These are phyloP conservation scores for Smittia sp. DNA, from an alignment of 2,888 invertebrate species.

Conservation along the genomic window DNA sequence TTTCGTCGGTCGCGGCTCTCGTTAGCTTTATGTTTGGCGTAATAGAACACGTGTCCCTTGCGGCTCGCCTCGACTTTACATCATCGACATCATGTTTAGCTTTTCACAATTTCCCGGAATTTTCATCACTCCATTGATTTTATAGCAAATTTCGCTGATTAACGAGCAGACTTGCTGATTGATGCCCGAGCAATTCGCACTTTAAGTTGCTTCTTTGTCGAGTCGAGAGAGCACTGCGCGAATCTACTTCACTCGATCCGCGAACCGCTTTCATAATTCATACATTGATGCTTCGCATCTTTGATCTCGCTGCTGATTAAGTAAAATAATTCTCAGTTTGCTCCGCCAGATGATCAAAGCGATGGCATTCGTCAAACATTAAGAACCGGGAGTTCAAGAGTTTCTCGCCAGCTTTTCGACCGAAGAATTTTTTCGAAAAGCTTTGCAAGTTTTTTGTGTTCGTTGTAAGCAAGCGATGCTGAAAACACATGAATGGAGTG, in stretches of 20 bases:
- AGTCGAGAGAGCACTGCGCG: not conserved
- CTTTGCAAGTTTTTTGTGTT: not conserved
- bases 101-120: slow-evolving; percentile 27
- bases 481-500: slow-evolving; percentile 8
- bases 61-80: not conserved
- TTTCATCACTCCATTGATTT: not conserved
- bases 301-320: slow-evolving; percentile 13
- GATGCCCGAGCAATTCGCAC: not conserved
- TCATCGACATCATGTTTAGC: not conserved
- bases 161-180: not conserved
- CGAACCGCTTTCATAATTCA: slow-evolving; percentile 5
- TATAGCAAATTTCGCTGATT: not conserved
- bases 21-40: not conserved
- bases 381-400: not conserved
- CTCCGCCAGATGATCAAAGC: slow-evolving; percentile 10
- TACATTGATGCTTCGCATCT: not conserved
- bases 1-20: not conserved
- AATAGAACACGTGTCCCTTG: not conserved
- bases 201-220: not conserved
- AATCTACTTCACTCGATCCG: not conserved
- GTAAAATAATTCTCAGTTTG: not conserved
- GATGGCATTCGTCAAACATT: not conserved
- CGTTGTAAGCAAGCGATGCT: slow-evolving; percentile 21
- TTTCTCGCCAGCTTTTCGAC: not conserved
- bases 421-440: not conserved